These are phyloP conservation scores for Frankliniella intonsa DNA, from an alignment of 2,888 invertebrate species.

Conservation along the genomic window DNA sequence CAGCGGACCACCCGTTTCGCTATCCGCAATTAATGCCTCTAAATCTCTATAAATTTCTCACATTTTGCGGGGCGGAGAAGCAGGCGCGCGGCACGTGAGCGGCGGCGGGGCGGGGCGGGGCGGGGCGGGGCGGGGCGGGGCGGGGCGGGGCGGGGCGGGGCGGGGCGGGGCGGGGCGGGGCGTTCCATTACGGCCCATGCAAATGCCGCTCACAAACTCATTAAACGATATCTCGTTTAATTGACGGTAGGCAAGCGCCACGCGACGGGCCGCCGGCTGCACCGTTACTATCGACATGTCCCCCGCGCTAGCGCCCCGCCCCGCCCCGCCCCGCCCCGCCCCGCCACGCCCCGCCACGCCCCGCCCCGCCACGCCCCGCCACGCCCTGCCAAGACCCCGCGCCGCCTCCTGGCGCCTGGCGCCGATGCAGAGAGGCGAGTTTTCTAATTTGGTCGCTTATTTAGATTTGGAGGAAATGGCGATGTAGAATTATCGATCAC, in stretches of 20 bases:
- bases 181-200: slow-evolving; percentile 19
- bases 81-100: background rate
- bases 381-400: background rate
- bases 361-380: background rate
- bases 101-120: background rate
- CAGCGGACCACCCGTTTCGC: too few species aligned
- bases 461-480: too few species aligned
- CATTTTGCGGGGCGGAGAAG: background rate
- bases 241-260: background rate
- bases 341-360: background rate
- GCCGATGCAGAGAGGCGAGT: background rate
- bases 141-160: background rate
- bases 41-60: too few species aligned
- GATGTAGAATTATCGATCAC: too few species aligned
- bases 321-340: background rate
- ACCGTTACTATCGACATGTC: too few species aligned
- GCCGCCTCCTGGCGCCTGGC: background rate
- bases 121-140: background rate
- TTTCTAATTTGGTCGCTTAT: background rate
- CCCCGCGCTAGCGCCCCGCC: background rate
- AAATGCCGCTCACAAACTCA: background rate
- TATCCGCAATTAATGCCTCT: too few species aligned
- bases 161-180: background rate
- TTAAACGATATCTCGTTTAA: slow-evolving; percentile 27
- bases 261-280: background rate